These are phyloP conservation scores for Borostomias antarcticus DNA, from an alignment of 2,797 vertebrate genomes.

Conservation along the genomic window DNA sequence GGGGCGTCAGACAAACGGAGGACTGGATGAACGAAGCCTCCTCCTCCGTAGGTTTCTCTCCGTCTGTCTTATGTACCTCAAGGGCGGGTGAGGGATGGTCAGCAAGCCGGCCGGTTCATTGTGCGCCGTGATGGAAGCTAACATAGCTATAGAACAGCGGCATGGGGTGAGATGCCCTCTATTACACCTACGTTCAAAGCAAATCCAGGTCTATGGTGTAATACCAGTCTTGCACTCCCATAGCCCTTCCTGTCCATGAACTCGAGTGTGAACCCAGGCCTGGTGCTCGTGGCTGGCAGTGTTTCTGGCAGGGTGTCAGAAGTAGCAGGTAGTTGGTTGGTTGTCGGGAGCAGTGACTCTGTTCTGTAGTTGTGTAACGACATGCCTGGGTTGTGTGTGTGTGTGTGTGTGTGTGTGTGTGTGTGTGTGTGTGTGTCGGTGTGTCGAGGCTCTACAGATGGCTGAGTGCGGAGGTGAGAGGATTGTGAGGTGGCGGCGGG, in stretches of 20 bases:
- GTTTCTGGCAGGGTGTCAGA: neutral
- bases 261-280: too few relatives aligned
- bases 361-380: conserved; percentile 5
- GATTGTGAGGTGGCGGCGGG: conserved; percentile 27
- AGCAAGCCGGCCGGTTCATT: neutral
- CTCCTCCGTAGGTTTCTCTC: neutral
- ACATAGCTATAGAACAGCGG: neutral
- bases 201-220: neutral
- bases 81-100: too few relatives aligned
- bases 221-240: too few relatives aligned
- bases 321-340: conserved; percentile 6
- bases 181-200: conserved; percentile 59
- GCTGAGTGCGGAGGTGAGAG: conserved; percentile 60
- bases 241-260: too few relatives aligned
- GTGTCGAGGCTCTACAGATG: conserved; percentile 66
- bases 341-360: neutral
- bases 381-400: neutral
- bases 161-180: conserved; percentile 66
- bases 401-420: conserved; percentile 49
- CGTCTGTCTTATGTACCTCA: too few relatives aligned
- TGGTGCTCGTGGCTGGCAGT: neutral
- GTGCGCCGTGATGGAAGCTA: neutral
- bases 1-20: too few relatives aligned
- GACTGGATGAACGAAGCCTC: too few relatives aligned
- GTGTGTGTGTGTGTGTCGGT: conserved; percentile 12